Conservation (phyloP, 2,113 vertebrate genomes). For the Strix uralensis region DNA sequence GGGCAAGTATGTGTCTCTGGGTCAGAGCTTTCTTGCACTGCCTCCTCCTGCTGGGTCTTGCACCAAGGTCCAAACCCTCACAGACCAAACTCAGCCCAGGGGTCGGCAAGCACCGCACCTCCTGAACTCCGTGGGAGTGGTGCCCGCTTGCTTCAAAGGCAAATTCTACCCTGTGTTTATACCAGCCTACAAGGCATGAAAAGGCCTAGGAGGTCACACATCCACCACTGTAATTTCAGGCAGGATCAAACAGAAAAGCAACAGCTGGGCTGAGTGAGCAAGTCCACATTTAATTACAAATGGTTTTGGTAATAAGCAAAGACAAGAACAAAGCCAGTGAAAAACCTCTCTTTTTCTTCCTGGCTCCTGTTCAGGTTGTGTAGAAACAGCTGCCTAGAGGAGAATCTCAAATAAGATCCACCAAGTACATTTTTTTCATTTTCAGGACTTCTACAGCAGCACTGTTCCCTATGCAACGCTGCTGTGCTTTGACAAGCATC, state of each 20-base stretch:
- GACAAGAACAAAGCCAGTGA: conserved; percentile 24
- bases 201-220: conserved; percentile 32
- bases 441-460: not conserved
- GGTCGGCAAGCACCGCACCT: not conserved
- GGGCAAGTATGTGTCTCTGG: not conserved
- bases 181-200: conserved; percentile 19
- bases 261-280: conserved; percentile 42
- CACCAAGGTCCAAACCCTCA: not conserved
- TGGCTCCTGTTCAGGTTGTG: not conserved
- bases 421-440: not conserved
- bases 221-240: conserved; percentile 43
- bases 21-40: not conserved
- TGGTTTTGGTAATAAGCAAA: conserved; percentile 6
- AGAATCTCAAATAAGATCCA: not conserved
- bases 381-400: conserved; percentile 7
- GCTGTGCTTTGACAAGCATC: accelerated
- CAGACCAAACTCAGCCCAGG: accelerated
- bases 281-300: conserved; percentile 35
- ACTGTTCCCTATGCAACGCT: not conserved
- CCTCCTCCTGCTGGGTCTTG: not conserved
- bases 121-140: not conserved
- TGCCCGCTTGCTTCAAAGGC: not conserved
- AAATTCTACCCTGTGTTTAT: not conserved
- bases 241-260: conserved; percentile 42
- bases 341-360: conserved; percentile 9